Evolutionary conservation across 1,140 invertebrate species (phyloP), one percentile per base, ranked within the genome.

Genomic region (Halictus rubicundus): DNA sequence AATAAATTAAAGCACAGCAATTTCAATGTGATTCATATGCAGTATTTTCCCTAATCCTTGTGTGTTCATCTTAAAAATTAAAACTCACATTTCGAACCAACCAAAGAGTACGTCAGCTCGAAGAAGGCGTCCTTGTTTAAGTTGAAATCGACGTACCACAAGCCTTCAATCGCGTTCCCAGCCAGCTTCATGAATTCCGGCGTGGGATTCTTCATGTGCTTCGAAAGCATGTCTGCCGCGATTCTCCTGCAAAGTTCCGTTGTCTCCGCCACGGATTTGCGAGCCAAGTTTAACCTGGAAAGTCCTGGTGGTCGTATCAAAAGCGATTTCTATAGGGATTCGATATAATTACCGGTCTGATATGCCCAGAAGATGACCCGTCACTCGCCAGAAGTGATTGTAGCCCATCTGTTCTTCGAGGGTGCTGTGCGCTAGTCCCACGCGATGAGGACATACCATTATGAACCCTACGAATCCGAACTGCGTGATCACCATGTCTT

Each of bases 391-490:
- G 81, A 97, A 95, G 90, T 98, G 97, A 27, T 96, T 91, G 60
- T 96, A 95, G 10, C 94, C 95, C 78, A 96, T 95, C 57, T 95
- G 94, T 23, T 95, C 92, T 10, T 93, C 83, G 10, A 90, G 88
- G 1, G 42, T 89, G 85, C 7, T 92, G 79, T 8, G 89, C 0
- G 32, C 87, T 1, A 97, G 90, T 0, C 96, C 95, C 46, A 97
- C 91, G 27, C 93, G 90, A 46, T 95, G 88, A 0, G 96, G 94
- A 16, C 94, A 93, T 7, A 96, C 78, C 0, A 97, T 86, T 0
- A 95, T 92, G 49, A 95, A 95, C 0, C 96, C 97, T 81, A 98
- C 94, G 87, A 98, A 98, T 21, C 95, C 96, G 83, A 96, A 97
- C 88, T 96, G 96, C 0, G 97, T 98, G 2, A 98, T 87, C 0